Base-by-base conservation (phyloP, 2,888 invertebrate genomes). In the Panorpa germanica region DNA sequence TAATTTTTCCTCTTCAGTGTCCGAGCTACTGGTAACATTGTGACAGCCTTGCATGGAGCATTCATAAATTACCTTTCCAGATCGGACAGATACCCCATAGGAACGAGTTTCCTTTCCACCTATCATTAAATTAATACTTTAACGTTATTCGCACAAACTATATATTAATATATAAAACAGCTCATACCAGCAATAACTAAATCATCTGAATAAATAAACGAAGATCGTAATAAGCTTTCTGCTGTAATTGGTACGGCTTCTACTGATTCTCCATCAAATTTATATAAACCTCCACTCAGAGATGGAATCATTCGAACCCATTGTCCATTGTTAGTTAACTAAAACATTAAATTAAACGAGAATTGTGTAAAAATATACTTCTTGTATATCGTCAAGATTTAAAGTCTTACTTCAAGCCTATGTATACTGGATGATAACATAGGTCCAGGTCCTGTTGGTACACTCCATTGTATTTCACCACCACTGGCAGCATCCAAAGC, bases 251-350 rank as follows among this genome's bases (percentile, higher is more conserved):
- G 90, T 36, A 88, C 60, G 0, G 83, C 74, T 53, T 91, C 83
- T 27, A 95, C 69, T 36, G 70, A 74, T 35, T 80, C 75, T 1
- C 86, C 90, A 51, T 90, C 83, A 50, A 90, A 80, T 50, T 83
- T 82, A 57, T 90, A 96, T 28, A 96, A 61, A 3, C 76, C 73
- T 2, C 96, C 96, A 44, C 76, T 80, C 7, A 96, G 59, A 0
- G 95, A 90, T 2, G 95, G 96, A 44, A 96, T 88, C 47, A 95
- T 65, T 27, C 85, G 67, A 11, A 86, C 71, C 68, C 74, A 77
- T 49, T 83, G 76, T 3, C 85, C 88, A 47, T 80, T 75, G 32
- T 77, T 75, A 20, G 75, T 76, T 23, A 86, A 53, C 78, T 81
- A 45, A 25, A 56, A 48, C 37, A 41, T 34, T 38, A 37, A 28